Evolutionary conservation across 2,113 vertebrate genomes (phyloP).

Genomic region (Piaya cayana): DNA sequence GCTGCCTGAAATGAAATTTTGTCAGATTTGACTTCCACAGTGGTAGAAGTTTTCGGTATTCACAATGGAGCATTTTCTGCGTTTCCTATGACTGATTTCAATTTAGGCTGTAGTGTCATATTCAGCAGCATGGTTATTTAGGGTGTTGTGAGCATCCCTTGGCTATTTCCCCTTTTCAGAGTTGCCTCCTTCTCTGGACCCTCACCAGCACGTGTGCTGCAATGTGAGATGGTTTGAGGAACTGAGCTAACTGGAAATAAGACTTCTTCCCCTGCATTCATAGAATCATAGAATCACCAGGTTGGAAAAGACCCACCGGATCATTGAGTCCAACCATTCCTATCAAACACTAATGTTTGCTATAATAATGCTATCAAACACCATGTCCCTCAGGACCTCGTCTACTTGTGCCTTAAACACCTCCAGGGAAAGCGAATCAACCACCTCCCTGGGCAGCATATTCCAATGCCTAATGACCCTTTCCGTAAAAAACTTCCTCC

Average conservation of each 20-base stretch:
- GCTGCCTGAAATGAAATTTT: constrained; percentile 1
- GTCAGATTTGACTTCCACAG: not conserved
- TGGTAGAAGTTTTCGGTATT: not conserved
- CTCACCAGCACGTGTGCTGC: not conserved
- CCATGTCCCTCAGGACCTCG: no score
- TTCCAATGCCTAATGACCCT: no score
- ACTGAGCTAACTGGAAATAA: not conserved
- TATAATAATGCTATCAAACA: no score
- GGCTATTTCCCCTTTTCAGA: not conserved
- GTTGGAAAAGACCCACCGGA: no score
- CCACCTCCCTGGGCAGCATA: no score
- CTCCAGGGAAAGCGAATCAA: no score
- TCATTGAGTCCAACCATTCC: no score
- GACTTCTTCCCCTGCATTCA: no score
- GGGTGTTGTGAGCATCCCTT: not conserved
- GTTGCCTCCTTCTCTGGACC: not conserved
- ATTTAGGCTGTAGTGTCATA: not conserved
- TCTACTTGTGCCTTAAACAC: no score
- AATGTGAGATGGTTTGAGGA: not conserved
- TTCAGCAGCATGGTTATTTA: not conserved
- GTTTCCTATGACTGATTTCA: not conserved
- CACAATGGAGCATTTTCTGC: not conserved
- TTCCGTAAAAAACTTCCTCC: no score
- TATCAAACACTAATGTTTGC: no score
- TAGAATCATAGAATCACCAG: no score